Conservation (phyloP, 1,140 invertebrate species). For the Drosophila melanica region DNA sequence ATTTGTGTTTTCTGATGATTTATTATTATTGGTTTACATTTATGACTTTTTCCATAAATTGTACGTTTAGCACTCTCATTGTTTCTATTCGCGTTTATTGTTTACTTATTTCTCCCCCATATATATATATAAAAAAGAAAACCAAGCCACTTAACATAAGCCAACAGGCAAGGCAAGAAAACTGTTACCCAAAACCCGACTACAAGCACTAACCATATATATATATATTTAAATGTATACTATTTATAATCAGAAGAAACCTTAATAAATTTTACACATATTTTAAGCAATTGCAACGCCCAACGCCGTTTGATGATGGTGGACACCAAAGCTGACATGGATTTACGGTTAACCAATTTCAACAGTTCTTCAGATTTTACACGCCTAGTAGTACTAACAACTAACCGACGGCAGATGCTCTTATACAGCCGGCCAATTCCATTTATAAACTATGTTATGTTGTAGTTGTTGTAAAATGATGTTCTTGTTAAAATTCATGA, state of each 20-base stretch:
- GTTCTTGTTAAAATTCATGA: slow-evolving; percentile 34
- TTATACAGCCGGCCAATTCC: neutral
- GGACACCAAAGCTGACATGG: slow-evolving; percentile 47
- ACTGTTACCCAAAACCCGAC: neutral
- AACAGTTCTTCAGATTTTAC: slow-evolving; percentile 2
- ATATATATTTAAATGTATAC: slow-evolving; percentile 26
- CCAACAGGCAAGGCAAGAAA: neutral
- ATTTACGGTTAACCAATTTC: slow-evolving; percentile 13
- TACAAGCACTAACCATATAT: slow-evolving; percentile 5
- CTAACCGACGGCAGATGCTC: slow-evolving; percentile 9
- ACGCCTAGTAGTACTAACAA: slow-evolving; percentile 13
- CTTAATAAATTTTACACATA: slow-evolving; percentile 41
- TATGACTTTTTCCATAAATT: slow-evolving; percentile 25
- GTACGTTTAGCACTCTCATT: slow-evolving; percentile 12
- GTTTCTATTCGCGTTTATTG: slow-evolving; percentile 26
- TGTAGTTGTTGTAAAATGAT: slow-evolving; percentile 47
- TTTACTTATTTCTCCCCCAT: slow-evolving; percentile 1
- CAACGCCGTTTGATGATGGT: slow-evolving; percentile 35
- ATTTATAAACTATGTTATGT: slow-evolving; percentile 37
- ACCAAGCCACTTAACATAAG: neutral
- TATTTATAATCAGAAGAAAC: slow-evolving; percentile 35
- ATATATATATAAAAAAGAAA: neutral
- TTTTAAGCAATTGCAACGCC: slow-evolving; percentile 39
- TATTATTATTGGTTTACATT: slow-evolving; percentile 19
- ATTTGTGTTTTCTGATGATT: slow-evolving; percentile 27